phyloP scores from a whole-genome alignment of 92 coral and sea anemone genomes.

The Porites lobata region DNA sequence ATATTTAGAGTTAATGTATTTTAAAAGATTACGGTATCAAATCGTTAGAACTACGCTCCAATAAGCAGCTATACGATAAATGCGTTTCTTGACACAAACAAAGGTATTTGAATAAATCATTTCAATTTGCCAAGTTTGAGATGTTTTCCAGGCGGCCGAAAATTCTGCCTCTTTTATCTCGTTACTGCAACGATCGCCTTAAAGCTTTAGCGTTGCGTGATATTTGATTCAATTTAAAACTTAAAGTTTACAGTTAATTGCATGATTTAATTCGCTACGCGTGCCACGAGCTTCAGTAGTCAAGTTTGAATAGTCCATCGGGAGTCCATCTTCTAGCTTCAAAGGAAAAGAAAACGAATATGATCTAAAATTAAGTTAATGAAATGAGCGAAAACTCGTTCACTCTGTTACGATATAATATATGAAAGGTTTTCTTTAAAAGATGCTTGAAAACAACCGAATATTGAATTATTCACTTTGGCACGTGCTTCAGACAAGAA shows the following conservation, averaged over 20 bases:
- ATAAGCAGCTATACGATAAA: not conserved
- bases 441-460: not conserved
- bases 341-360: slow-evolving; percentile 1
- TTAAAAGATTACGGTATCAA: too few relatives aligned
- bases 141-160: not conserved
- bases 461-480: not conserved
- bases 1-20: too few relatives aligned
- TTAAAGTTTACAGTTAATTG: too few relatives aligned
- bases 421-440: not conserved
- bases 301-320: not conserved
- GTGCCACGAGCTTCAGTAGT: not conserved
- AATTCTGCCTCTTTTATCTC: not conserved
- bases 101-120: slow-evolving; percentile 20
- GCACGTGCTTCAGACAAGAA: not conserved
- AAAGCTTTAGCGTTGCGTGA: not conserved
- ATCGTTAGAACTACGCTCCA: not conserved
- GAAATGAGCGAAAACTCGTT: not conserved
- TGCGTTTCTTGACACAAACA: not conserved
- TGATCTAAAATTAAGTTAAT: not conserved
- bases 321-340: not conserved
- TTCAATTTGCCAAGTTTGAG: slow-evolving; percentile 1
- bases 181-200: not conserved
- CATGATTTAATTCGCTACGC: not conserved
- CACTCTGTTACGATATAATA: not conserved
- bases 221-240: not conserved